A percentile compares a stretch with the other conserved stretches of the same genome.
These are phyloP conservation scores for Paracanthobrama guichenoti DNA, from an alignment of 2,113 vertebrate species.

Conservation along the genomic window DNA sequence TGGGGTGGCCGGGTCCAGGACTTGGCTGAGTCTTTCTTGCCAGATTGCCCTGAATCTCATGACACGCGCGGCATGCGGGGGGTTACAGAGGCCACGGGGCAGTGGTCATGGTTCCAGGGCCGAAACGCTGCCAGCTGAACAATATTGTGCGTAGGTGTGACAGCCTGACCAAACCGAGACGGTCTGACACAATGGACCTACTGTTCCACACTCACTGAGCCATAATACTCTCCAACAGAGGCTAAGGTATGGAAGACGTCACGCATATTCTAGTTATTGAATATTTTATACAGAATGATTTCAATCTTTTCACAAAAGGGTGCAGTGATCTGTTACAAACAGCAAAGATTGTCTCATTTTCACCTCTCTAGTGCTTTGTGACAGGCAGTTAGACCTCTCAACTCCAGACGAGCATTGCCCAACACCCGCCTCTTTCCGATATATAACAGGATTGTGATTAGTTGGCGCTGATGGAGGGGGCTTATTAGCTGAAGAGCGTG, in stretches of 20 bases:
- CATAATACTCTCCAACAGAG: constrained; percentile 24
- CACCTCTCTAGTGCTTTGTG: constrained; percentile 32
- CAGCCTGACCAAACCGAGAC: constrained; percentile 44
- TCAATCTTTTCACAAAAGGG: background rate
- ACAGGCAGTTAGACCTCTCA: constrained; percentile 28
- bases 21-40: background rate
- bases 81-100: background rate
- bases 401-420: background rate
- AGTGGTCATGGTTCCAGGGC: background rate
- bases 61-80: background rate
- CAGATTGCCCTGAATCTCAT: constrained; percentile 8
- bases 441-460: constrained; percentile 41
- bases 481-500: constrained; percentile 57
- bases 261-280: constrained; percentile 1
- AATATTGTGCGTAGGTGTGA: constrained; percentile 60
- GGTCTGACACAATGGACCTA: constrained; percentile 52
- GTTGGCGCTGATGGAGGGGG: constrained; percentile 25
- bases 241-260: background rate
- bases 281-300: background rate
- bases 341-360: constrained; percentile 31
- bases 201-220: constrained; percentile 47
- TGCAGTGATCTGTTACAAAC: background rate
- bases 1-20: constrained; percentile 6
- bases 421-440: background rate
- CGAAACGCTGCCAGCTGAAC: constrained; percentile 9